These are phyloP conservation scores for Lagopus leucura DNA, from an alignment of 2,113 vertebrate species.

Conservation along the genomic window DNA sequence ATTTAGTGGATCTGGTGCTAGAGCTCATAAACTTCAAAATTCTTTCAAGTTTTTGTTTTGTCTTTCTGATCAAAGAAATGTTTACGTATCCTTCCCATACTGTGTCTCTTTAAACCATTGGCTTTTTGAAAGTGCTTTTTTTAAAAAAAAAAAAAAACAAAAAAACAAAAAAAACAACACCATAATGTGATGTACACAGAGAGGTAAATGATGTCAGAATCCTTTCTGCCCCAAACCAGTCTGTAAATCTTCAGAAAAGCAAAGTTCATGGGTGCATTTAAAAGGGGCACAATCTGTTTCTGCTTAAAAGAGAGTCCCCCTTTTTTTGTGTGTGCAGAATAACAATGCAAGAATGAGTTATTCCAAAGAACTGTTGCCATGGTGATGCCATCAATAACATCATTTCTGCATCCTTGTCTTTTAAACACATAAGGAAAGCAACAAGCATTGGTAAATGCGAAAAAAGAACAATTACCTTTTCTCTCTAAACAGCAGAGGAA, in stretches of 20 bases:
- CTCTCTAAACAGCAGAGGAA: conserved; percentile 60
- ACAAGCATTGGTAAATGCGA: conserved; percentile 64
- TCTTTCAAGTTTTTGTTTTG: conserved; percentile 29
- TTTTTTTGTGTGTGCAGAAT: conserved; percentile 43
- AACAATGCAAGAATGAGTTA: conserved; percentile 80
- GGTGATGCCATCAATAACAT: conserved; percentile 79
- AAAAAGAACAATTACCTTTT: conserved; percentile 74
- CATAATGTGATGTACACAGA: conserved; percentile 53
- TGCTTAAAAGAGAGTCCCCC: conserved; percentile 66
- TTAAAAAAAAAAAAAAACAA: not conserved
- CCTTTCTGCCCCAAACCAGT: conserved; percentile 53
- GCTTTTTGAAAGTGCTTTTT: not conserved
- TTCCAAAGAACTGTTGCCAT: conserved; percentile 78
- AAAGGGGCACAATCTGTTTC: conserved; percentile 73
- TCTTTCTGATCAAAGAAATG: conserved; percentile 48
- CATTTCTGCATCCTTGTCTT: conserved; percentile 74
- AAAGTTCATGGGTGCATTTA: conserved; percentile 73
- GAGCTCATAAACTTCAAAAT: conserved; percentile 35
- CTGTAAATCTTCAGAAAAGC: conserved; percentile 58
- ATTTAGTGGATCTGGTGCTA: not conserved
- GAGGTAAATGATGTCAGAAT: conserved; percentile 24
- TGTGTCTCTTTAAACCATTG: not conserved
- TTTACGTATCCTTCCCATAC: conserved; percentile 24
- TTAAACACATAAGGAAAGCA: conserved; percentile 72
- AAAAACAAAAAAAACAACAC: not conserved